These are phyloP conservation scores for Stegostoma tigrinum DNA, from an alignment of 2,113 vertebrate genomes.

Conservation along the genomic window DNA sequence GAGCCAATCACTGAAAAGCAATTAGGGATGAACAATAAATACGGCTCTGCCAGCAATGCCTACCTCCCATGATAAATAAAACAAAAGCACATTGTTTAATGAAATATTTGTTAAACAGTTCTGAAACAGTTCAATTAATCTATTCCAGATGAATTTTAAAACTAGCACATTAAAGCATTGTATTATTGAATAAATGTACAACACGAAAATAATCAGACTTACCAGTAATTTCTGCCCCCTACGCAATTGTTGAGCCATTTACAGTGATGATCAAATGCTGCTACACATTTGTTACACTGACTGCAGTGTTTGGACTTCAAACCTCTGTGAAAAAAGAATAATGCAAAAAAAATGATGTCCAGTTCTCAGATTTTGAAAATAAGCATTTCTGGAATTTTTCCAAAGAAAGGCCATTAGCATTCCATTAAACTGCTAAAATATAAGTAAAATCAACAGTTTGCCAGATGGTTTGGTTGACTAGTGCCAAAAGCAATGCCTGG, in stretches of 20 bases:
- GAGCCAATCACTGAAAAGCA: too few relatives aligned
- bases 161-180: neutral
- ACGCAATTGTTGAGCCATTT: constrained; percentile 99
- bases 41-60: neutral
- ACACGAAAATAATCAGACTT: constrained; percentile 40
- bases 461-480: too few relatives aligned
- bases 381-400: neutral
- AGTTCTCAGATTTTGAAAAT: neutral
- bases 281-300: constrained; percentile 92
- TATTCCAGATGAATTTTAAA: neutral
- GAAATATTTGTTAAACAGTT: neutral
- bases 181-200: neutral
- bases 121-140: neutral
- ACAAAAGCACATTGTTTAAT: neutral
- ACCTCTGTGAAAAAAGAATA: constrained; percentile 59
- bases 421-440: neutral
- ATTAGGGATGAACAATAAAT: neutral
- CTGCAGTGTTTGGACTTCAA: constrained; percentile 92
- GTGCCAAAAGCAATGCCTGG: too few relatives aligned
- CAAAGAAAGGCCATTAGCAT: neutral
- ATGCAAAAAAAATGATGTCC: neutral
- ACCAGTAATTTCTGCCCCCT: constrained; percentile 92
- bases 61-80: neutral
- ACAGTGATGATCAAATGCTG: constrained; percentile 94
- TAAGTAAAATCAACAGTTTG: neutral